Conservation (phyloP, 2,797 vertebrate species). For the Neomorphus geoffroyi region DNA sequence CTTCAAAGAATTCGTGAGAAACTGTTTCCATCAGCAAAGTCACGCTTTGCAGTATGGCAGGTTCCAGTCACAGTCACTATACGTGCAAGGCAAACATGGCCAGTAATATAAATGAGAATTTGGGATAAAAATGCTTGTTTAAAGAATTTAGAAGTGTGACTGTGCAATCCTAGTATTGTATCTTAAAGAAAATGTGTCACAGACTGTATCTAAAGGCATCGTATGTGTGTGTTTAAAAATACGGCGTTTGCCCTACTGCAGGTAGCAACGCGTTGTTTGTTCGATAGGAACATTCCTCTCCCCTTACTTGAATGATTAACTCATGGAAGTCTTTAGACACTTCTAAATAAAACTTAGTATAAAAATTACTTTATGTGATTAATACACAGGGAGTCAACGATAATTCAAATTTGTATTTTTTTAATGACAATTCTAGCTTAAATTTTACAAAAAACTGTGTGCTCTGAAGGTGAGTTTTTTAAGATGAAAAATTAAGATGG, state of each 20-base stretch:
- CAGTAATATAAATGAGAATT: background rate
- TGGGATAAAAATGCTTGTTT: background rate
- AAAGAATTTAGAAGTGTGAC: background rate
- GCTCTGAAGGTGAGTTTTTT: background rate
- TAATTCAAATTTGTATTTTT: background rate
- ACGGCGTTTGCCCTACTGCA: background rate
- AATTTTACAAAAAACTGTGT: background rate
- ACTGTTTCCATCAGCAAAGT: background rate
- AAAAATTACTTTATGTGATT: background rate
- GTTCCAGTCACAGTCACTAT: background rate
- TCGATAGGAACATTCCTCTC: background rate
- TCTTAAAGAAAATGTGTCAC: background rate
- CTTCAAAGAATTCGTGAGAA: background rate
- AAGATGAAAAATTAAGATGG: background rate
- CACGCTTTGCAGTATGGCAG: background rate
- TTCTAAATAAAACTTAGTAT: background rate
- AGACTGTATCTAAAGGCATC: background rate
- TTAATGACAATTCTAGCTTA: background rate
- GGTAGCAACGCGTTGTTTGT: background rate
- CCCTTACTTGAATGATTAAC: background rate
- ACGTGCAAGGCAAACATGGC: fast-evolving
- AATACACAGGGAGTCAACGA: background rate
- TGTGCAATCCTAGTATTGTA: background rate
- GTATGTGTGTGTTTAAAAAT: background rate
- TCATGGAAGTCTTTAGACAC: background rate